Evolutionary conservation across 1,140 invertebrate species (phyloP), one percentile per base, ranked within the genome.

Genomic region (Drosophila santomea): DNA sequence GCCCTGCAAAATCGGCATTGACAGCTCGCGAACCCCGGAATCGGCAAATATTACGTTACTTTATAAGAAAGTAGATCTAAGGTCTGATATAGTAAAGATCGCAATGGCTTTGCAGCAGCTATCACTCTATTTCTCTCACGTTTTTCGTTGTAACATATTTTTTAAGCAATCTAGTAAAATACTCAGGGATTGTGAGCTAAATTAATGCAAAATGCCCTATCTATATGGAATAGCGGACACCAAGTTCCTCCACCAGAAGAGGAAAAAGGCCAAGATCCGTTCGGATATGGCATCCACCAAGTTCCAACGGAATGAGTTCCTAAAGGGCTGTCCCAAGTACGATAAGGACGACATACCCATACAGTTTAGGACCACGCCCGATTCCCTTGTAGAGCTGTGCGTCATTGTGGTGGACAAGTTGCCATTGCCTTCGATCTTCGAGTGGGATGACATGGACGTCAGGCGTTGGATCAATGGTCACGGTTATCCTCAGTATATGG

Each of bases 401-500:
- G 12, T 52, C 4, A 35, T 32, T n/a, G 77, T 23, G 14, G 89
- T 91, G 23, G 81, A 90, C 36, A 86, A 76, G 28, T 8, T 90
- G 39, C 78, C 78, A 4, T 0, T 91, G 25, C 52, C 83, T 1
- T 60, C 80, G 41, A 48, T 80, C 1, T 91, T 35, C 39, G 78
- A 89, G 36, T 91, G 88, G 88, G 59, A 62, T 20, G 73, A 81
- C 15, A 67, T 62, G 74, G 74, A 91, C 23, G 67, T 91, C 6
- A 51, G 66, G 12, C 59, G 45, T 0, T 91, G 88, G 89, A 75
- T 91, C 0, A 32, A n/a, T 8, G 7, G 45, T 3, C 80, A 79
- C 20, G 88, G 88, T 0, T 91, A 86, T 79, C 89, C 77, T 1
- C 62, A 91, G 48, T 91, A 91, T 44, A 80, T 73, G 84, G 88